Conservation (phyloP, 2,888 invertebrate genomes). For the Drosophila flavopinicola region DNA sequence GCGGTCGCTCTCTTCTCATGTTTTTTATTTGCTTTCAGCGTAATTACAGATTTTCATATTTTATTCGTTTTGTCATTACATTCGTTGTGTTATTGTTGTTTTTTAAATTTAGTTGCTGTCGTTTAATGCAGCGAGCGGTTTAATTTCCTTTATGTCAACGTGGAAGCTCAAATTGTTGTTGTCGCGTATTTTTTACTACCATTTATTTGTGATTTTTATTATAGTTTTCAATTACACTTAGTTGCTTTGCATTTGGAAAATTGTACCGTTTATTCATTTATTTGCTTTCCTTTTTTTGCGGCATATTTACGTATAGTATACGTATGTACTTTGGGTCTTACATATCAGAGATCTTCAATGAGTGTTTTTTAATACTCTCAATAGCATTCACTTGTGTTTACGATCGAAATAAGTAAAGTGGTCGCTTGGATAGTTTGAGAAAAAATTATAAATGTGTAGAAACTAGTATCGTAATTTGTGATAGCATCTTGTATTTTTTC, state of each 20-base stretch:
- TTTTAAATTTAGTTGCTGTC: constrained; percentile 35
- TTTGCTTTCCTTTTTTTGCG: constrained; percentile 3
- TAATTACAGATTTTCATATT: constrained; percentile 57
- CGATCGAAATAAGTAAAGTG: no score
- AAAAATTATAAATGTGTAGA: no score
- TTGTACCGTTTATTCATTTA: background rate
- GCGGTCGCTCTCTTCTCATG: constrained; percentile 8
- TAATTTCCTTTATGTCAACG: constrained; percentile 47
- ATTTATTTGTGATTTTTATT: constrained; percentile 12
- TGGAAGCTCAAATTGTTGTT: constrained; percentile 56
- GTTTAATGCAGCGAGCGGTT: constrained; percentile 23
- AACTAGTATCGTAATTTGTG: no score
- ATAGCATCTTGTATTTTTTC: no score
- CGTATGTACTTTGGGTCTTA: background rate
- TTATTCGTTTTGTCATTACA: constrained; percentile 45
- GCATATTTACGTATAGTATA: constrained; percentile 11
- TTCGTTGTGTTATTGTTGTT: constrained; percentile 18
- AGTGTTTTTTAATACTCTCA: background rate
- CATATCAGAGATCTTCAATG: constrained; percentile 7
- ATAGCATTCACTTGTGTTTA: background rate
- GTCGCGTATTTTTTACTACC: constrained; percentile 4
- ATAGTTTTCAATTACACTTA: constrained; percentile 41
- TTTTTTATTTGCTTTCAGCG: constrained; percentile 43
- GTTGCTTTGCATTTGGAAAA: constrained; percentile 27
- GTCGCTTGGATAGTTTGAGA: no score